Evolutionary conservation across 35 echinoderm and acorn worm species (phyloP).

Genomic region (Apostichopus japonicus): DNA sequence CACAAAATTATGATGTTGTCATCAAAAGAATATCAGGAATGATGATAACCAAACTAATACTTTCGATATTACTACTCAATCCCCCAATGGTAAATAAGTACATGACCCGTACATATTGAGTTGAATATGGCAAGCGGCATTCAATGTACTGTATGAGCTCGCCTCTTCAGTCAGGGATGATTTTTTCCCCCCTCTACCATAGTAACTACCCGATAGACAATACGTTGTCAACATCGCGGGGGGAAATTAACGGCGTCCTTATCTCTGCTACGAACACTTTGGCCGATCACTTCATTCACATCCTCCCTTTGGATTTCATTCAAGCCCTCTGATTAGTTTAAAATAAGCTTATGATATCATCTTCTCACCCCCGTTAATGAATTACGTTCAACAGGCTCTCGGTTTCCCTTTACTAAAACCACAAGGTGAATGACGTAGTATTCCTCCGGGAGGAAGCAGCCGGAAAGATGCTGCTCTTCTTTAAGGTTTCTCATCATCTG

Average conservation of each 20-base stretch:
- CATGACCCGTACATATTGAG: too few relatives aligned
- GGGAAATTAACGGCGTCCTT: not conserved
- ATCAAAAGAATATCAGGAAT: too few relatives aligned
- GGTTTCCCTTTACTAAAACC: constrained; percentile 23
- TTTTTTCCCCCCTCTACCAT: too few relatives aligned
- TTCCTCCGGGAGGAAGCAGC: not conserved
- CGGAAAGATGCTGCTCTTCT: not conserved
- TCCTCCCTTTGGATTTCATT: constrained; percentile 5
- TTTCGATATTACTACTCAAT: not conserved
- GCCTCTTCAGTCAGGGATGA: too few relatives aligned
- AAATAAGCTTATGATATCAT: constrained; percentile 60
- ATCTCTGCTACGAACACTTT: not conserved
- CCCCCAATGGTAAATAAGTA: too few relatives aligned
- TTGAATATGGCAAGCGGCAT: too few relatives aligned
- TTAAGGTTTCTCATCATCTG: not conserved
- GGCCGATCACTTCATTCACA: constrained; percentile 1
- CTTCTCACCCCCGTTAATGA: constrained; percentile 48
- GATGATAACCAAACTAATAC: too few relatives aligned
- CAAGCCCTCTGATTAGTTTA: constrained; percentile 42
- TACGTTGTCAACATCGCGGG: not conserved
- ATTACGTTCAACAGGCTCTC: not conserved
- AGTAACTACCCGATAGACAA: not conserved
- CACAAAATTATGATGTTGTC: too few relatives aligned
- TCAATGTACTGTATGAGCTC: too few relatives aligned
- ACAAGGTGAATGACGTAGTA: not conserved